A percentile compares a stretch with the other conserved stretches of the same genome.
phyloP scores from a whole-genome alignment of 1,140 invertebrate genomes.

The Helicoverpa armigera region DNA sequence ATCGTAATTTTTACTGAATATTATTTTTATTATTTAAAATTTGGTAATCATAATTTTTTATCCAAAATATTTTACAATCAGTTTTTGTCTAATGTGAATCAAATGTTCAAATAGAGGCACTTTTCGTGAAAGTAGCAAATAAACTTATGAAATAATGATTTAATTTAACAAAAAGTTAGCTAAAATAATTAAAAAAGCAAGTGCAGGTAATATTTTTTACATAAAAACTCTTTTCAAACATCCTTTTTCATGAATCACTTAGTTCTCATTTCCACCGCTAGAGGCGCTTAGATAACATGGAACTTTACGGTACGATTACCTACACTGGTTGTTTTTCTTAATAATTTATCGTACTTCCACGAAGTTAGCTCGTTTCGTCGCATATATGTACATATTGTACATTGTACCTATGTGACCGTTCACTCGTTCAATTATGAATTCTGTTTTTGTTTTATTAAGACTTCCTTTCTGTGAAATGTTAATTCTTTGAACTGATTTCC shows the following conservation, averaged over 20 bases:
- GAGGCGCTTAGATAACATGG: slow-evolving; percentile 43
- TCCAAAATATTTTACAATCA: background rate
- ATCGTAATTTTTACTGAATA: background rate
- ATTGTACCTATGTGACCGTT: background rate
- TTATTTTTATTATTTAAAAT: background rate
- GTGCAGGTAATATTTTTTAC: background rate
- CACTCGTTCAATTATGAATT: slow-evolving; percentile 40
- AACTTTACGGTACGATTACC: slow-evolving; percentile 41
- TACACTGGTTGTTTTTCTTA: slow-evolving; percentile 49
- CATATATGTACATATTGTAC: background rate
- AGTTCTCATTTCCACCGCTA: slow-evolving; percentile 44
- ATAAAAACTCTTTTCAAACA: slow-evolving; percentile 31
- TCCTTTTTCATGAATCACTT: slow-evolving; percentile 12
- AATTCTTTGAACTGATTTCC: background rate
- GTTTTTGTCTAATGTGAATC: too few species aligned
- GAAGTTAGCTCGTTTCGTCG: slow-evolving; percentile 32
- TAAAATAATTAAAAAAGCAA: background rate
- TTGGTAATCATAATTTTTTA: background rate
- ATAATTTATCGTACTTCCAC: slow-evolving; percentile 40
- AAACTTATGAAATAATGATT: background rate
- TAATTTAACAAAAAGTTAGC: background rate
- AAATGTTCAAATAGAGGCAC: too few species aligned
- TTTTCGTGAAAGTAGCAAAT: too few species aligned
- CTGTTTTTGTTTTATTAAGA: slow-evolving; percentile 28
- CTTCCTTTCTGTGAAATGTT: slow-evolving; percentile 17